Conservation (phyloP, 2,797 vertebrate species). For the Chiloscyllium punctatum region DNA sequence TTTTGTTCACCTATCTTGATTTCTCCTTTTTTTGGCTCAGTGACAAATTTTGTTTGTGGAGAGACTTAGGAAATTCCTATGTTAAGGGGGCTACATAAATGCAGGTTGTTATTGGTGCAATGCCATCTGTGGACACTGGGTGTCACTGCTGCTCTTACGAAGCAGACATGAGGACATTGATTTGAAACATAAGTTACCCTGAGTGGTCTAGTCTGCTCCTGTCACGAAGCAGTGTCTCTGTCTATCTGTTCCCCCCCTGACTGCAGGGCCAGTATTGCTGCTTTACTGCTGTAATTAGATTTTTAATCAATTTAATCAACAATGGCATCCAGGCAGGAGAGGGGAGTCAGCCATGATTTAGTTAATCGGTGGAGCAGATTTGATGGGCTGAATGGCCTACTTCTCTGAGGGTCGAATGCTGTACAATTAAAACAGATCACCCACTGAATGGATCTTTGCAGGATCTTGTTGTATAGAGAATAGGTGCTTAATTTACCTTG, state of each 20-base stretch:
- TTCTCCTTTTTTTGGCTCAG: background rate
- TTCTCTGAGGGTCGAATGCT: too few relatives aligned
- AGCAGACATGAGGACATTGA: background rate
- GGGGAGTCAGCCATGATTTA: too few relatives aligned
- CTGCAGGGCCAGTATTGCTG: too few relatives aligned
- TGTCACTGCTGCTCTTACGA: background rate
- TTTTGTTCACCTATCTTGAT: background rate
- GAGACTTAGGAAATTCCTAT: too few relatives aligned
- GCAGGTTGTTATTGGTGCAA: background rate
- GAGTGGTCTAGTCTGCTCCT: background rate
- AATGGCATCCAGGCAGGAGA: too few relatives aligned
- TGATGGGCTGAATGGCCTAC: too few relatives aligned
- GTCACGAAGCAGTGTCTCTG: too few relatives aligned
- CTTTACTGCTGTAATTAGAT: background rate
- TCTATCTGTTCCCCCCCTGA: too few relatives aligned
- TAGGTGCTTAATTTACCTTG: background rate
- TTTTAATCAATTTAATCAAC: too few relatives aligned
- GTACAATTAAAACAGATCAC: background rate
- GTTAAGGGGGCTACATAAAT: background rate
- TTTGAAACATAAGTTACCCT: background rate
- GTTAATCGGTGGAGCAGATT: too few relatives aligned
- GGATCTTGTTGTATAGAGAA: background rate
- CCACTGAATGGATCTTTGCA: background rate
- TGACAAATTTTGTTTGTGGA: background rate
- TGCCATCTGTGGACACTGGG: background rate